Evolutionary conservation across 2,113 vertebrate genomes (phyloP).

Genomic region (Tichodroma muraria): DNA sequence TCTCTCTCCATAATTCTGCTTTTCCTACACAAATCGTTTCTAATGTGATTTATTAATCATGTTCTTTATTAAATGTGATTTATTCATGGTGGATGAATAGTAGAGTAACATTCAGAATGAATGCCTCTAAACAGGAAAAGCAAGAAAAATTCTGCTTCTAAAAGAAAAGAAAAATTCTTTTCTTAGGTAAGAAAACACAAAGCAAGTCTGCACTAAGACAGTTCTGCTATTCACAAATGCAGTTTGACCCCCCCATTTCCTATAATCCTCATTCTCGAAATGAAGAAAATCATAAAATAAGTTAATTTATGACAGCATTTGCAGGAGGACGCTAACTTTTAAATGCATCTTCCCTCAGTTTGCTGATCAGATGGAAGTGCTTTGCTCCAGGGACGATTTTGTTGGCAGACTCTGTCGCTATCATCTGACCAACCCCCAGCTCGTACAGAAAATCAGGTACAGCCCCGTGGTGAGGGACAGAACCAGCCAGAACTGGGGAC

Average conservation of each 20-base stretch:
- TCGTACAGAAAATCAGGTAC: background rate
- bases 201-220: background rate
- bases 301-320: background rate
- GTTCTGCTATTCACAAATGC: background rate
- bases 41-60: background rate
- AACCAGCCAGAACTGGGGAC: background rate
- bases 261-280: background rate
- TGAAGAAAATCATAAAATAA: background rate
- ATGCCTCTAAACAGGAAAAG: background rate
- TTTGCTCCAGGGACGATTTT: slow-evolving; percentile 84
- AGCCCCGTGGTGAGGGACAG: slow-evolving; percentile 59
- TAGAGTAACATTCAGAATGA: background rate
- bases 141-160: too few species aligned
- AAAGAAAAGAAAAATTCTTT: too few species aligned
- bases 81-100: background rate
- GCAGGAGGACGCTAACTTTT: background rate
- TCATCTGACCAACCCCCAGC: slow-evolving; percentile 67
- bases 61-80: background rate
- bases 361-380: slow-evolving; percentile 74
- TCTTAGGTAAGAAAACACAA: background rate
- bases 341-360: slow-evolving; percentile 68
- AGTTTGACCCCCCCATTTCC: background rate
- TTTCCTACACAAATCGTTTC: background rate
- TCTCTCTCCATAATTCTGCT: background rate
- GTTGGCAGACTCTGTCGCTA: slow-evolving; percentile 81